Evolutionary conservation across 2,888 invertebrate genomes (phyloP).

Genomic region (Apomyelois bistriatella): DNA sequence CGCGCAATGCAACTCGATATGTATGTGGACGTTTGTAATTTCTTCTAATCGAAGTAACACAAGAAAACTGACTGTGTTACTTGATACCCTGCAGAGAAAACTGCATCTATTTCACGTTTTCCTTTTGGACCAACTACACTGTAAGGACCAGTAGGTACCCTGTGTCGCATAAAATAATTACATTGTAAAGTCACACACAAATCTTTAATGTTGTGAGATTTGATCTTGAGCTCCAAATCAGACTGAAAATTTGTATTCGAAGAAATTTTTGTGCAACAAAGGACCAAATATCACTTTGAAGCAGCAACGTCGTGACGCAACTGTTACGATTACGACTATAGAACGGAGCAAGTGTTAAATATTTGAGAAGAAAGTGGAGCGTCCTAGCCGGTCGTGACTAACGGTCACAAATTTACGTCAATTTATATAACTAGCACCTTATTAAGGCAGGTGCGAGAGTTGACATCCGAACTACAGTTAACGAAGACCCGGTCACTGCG

Average conservation of each 20-base stretch:
- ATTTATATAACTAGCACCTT: constrained; percentile 68
- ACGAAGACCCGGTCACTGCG: constrained; percentile 69
- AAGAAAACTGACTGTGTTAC: constrained; percentile 8
- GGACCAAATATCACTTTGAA: not conserved
- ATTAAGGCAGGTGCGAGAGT: constrained; percentile 53
- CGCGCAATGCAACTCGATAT: constrained; percentile 28
- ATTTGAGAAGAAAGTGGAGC: constrained; percentile 57
- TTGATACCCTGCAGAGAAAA: not conserved
- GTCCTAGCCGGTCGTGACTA: constrained; percentile 36
- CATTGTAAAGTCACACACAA: no score
- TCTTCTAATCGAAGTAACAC: constrained; percentile 14
- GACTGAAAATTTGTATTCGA: no score
- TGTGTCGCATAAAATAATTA: no score
- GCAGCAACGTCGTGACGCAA: constrained; percentile 31
- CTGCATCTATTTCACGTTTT: not conserved
- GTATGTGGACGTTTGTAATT: constrained; percentile 20
- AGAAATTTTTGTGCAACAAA: not conserved
- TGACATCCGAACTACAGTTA: constrained; percentile 71
- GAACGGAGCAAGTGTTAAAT: constrained; percentile 35
- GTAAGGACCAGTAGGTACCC: no score
- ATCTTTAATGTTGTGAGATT: no score
- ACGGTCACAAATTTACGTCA: constrained; percentile 54
- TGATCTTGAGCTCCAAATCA: no score
- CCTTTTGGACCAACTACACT: no score
- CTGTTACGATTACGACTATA: constrained; percentile 29